phyloP scores from a whole-genome alignment of 2,888 invertebrate genomes.

The Macrosiphum euphorbiae region DNA sequence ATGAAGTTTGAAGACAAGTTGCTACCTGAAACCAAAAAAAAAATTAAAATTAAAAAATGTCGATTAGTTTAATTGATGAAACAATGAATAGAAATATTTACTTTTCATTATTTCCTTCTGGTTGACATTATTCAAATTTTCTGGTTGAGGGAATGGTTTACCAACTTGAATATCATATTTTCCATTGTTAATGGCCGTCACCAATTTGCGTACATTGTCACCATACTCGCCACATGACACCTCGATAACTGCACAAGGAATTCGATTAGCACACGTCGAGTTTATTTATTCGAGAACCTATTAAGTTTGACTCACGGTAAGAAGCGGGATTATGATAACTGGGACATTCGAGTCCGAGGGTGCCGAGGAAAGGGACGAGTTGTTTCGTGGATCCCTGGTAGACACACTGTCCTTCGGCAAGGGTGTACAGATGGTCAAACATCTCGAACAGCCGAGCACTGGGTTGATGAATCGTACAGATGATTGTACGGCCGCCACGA shows the following conservation, averaged over 20 bases:
- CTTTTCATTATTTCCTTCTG: conserved; percentile 67
- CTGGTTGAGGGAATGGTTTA: conserved; percentile 78
- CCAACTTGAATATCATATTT: conserved; percentile 83
- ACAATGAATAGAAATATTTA: not conserved
- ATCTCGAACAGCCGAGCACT: conserved; percentile 96
- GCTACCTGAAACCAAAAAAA: conserved; percentile 21
- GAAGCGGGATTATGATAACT: conserved; percentile 98
- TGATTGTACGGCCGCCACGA: conserved; percentile 91
- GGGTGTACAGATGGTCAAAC: conserved; percentile 94
- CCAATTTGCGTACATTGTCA: conserved; percentile 86
- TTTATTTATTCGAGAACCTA: not conserved
- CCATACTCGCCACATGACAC: conserved; percentile 98
- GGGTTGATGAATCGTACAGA: conserved; percentile 96
- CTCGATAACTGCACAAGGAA: conserved; percentile 80
- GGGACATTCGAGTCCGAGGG: conserved; percentile 89
- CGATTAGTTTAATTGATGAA: not conserved
- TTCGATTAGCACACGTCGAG: not conserved
- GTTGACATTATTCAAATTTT: conserved; percentile 72
- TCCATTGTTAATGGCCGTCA: conserved; percentile 88
- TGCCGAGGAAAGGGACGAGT: conserved; percentile 85
- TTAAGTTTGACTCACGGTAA: conserved; percentile 76
- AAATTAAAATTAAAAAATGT: not conserved
- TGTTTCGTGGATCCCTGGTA: conserved; percentile 91
- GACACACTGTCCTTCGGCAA: conserved; percentile 95
- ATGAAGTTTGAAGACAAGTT: conserved; percentile 58